Base-by-base conservation (phyloP, 2,888 invertebrate species). In the Lasioglossum zephyrum region DNA sequence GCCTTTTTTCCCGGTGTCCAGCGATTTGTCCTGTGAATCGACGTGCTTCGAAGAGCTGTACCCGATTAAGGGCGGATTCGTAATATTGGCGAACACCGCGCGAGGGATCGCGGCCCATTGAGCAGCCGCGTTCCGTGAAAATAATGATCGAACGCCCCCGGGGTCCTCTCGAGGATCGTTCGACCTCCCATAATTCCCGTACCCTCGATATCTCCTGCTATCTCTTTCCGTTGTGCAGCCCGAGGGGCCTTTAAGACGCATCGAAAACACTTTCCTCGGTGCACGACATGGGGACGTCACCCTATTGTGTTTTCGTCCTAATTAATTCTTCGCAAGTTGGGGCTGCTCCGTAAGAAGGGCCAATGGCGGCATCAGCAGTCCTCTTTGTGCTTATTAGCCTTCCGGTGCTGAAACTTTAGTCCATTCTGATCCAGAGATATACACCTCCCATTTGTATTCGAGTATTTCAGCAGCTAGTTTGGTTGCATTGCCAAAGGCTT, bases 71-170 rank as follows among this genome's bases (percentile, higher is more conserved):
- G 89, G 81, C 85, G 82, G 91, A 90, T 89, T 90, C 91, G 88
- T 90, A 92, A 91, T 92, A 91, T 88, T 82, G 85, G 77, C 87
- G 89, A 91, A 90, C 86, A 87, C 79, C 77, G 78, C 83, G 81
- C 83, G 91, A 90, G 89, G 91, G 89, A 91, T 91, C 76, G 91
- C 90, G 92, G 90, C 44, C 91, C 92, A 92, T 92, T 92, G 92
- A 92, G 92, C 89, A 91, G 84, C 87, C 90, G 88, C 83, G 74
- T 92, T 81, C 89, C 92, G 91, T 92, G 89, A 92, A 92, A 92
- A 92, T 92, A 92, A 92, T 92, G 92, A 92, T 91, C 86, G 82
- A 78, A 87, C 85, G 87, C 88, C 91, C 87, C 85, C 88, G 87
- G 89, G 87, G 82, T 87, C 84, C 87, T 90, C 77, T 85, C 79